These are phyloP conservation scores for Dryocosmus kuriphilus DNA, from an alignment of 2,888 invertebrate species.

Conservation along the genomic window DNA sequence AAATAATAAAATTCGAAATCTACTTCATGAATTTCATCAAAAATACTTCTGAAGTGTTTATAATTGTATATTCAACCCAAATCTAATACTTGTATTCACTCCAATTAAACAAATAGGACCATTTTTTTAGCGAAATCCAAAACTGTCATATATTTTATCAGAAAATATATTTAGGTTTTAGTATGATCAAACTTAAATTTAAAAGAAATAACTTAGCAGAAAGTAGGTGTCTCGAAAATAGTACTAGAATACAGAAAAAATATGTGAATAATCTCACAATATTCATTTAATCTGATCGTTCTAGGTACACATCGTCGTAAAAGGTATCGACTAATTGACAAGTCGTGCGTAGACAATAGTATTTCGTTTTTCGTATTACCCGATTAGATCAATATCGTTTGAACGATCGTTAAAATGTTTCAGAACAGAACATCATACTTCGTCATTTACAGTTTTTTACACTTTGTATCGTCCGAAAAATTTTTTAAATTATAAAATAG, in stretches of 20 bases:
- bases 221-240: neutral
- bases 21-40: too few relatives aligned
- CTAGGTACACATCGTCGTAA: constrained; percentile 36
- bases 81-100: neutral
- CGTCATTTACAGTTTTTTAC: neutral
- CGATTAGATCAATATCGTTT: neutral
- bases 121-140: neutral
- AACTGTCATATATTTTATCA: neutral
- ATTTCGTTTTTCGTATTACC: neutral
- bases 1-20: too few relatives aligned
- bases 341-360: constrained; percentile 1
- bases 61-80: too few relatives aligned
- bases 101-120: neutral
- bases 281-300: constrained; percentile 42
- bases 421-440: neutral
- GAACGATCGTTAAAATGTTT: constrained; percentile 2
- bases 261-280: constrained; percentile 16
- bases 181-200: neutral
- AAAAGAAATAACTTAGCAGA: neutral
- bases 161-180: neutral
- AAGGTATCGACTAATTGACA: constrained; percentile 26
- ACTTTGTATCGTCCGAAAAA: neutral
- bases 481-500: neutral
- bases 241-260: constrained; percentile 2
- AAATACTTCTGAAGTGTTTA: too few relatives aligned